Conservation (phyloP, 2,113 vertebrate genomes). For the Scytalopus superciliaris region DNA sequence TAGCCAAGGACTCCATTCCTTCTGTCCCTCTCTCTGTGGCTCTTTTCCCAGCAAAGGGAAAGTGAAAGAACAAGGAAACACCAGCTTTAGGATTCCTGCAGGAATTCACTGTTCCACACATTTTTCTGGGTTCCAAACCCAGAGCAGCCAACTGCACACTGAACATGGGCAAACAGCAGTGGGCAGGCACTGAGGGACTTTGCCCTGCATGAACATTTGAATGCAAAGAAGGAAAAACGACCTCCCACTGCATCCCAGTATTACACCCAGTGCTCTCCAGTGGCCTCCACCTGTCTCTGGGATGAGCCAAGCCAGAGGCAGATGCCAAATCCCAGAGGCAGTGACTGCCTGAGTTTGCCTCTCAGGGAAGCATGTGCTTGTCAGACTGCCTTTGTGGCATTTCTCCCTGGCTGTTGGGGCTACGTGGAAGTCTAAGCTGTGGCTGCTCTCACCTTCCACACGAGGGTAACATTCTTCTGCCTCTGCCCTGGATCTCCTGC, state of each 20-base stretch:
- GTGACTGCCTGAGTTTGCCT: background rate
- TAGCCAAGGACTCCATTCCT: background rate
- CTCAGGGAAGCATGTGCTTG: background rate
- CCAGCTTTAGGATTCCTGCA: background rate
- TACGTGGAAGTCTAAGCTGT: background rate
- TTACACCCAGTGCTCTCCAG: background rate
- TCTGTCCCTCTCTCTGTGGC: background rate
- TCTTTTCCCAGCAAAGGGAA: background rate
- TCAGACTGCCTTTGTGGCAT: background rate
- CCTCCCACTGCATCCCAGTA: background rate
- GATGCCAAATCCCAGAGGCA: background rate
- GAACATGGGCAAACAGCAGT: background rate
- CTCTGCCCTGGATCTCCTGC: slow-evolving; percentile 69
- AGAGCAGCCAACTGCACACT: background rate
- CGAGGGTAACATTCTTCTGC: slow-evolving; percentile 82
- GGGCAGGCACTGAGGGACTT: background rate
- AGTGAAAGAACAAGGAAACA: background rate
- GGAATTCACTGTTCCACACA: background rate
- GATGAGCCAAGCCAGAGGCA: background rate
- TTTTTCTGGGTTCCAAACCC: background rate
- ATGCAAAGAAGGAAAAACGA: background rate
- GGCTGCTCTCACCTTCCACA: slow-evolving; percentile 83
- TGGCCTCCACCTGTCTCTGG: background rate
- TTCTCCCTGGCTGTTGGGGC: background rate
- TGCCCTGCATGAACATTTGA: background rate